Base-by-base conservation (phyloP, 2,797 vertebrate genomes). In the Alectoris magna region DNA sequence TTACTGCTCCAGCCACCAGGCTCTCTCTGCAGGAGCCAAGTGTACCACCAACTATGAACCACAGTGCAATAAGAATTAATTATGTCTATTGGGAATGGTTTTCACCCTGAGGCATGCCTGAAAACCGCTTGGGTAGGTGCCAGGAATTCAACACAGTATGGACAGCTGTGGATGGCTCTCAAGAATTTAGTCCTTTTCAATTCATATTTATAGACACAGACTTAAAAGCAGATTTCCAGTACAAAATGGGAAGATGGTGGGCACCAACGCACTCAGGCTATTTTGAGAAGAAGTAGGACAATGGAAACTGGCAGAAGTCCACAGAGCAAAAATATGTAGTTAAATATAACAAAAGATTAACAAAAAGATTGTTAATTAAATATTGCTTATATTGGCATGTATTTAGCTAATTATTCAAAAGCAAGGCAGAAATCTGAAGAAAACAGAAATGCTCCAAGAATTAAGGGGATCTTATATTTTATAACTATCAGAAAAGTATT, bases 331-430 rank as follows among this genome's bases (percentile, higher is more conserved):
- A 59, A 5, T 16, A 56, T 9, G 2, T 31, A 63, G 43, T 66
- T 59, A 81, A 84, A 76, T 15, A 36, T 10, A 56, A 59, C 9
- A 66, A 60, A 90, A 55, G 0, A 14, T 7, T 73, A 11, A 23
- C 39, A 79, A 66, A 60, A 90, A 55, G 0, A 14, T 7, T 73
- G 13, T 26, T 43, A 79, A 15, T 10, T 75, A 55, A 58, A 63
- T 39, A 19, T 36, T 68, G 16, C 11, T 72, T 66, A 62, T 7
- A 77, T 71, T 64, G 18, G 6, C 41, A 4, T 62, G 23, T 38
- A 76, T 49, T 46, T 75, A 76, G 55, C 19, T 73, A 63, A 31
- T 72, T 84, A 80, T 56, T 92, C 29, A 78, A 79, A 95, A 95
- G 51, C 21, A 76, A 79, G 39, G 10, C 53, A 87, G 48, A 87